Evolutionary conservation across 1,140 invertebrate species (phyloP), one percentile per base, ranked within the genome.

Genomic region (Macrosteles quadrilineatus): DNA sequence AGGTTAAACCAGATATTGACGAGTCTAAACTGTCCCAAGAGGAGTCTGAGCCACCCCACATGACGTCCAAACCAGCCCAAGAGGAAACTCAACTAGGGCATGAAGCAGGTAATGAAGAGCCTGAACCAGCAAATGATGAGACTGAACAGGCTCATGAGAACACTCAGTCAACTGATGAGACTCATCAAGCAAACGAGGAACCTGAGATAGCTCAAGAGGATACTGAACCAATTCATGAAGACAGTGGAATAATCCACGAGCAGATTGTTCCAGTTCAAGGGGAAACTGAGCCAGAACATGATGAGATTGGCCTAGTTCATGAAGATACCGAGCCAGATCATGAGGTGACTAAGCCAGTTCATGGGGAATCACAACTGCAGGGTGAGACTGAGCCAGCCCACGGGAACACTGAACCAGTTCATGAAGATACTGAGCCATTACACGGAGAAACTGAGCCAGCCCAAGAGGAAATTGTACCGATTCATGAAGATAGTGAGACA

Each of bases 291-390:
- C n/a, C 29, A n/a, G 14, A 73, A 36, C 32, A 50, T 19, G 21
- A 9, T 9, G 47, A 19, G n/a, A 4, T 19, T 19, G 47, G n/a
- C 4, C 3, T 14, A 6, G 32, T 14, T 36, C 47, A 50, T 3
- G 47, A 50, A 50, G 14, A 17, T 11, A 50, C 14, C n/a, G 47
- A 50, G n/a, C 21, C 32, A 36, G 32, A 4, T 6, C 4, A 36
- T 4, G 14, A 36, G 32, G 32, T 4, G 14, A 4, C 32, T 14
- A 14, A 36, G 14, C 32, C 32, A 36, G 14, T 36, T 67, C 74
- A 79, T 71, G 76, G 66, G 43, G 71, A 75, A 43, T 72, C 70
- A 71, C 68, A 65, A 25, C 63, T 59, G 25, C 47, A 50, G n/a
- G 47, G n/a, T 9, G 14, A 17, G 4, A 50, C 14, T 50, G 47